Conservation (phyloP, 1,140 invertebrate species). For the Zaprionus nigranus region DNA sequence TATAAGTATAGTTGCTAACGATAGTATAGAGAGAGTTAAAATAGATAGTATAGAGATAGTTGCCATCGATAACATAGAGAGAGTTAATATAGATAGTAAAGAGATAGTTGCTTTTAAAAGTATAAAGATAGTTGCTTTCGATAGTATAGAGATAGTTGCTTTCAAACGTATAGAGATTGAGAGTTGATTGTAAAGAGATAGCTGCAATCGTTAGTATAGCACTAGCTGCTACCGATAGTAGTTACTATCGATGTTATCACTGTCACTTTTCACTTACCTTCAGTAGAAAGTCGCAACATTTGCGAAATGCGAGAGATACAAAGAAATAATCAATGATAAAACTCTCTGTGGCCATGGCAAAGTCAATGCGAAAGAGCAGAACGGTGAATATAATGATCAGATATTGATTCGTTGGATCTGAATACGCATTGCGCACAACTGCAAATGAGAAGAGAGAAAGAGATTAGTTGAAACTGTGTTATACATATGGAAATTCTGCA, state of each 20-base stretch:
- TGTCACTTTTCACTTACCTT: slow-evolving; percentile 87
- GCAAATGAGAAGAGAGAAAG: slow-evolving; percentile 36
- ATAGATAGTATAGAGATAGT: too few relatives aligned
- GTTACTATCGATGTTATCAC: neutral
- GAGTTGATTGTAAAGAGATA: too few relatives aligned
- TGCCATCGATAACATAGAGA: too few relatives aligned
- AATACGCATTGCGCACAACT: slow-evolving; percentile 94
- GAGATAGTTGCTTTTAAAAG: too few relatives aligned
- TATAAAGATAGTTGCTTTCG: too few relatives aligned
- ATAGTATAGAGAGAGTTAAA: too few relatives aligned
- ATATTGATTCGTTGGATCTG: slow-evolving; percentile 96
- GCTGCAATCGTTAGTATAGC: too few relatives aligned
- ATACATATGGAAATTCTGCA: neutral
- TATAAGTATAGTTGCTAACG: too few relatives aligned
- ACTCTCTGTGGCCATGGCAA: slow-evolving; percentile 90
- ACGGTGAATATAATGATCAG: slow-evolving; percentile 96
- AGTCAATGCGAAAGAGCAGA: slow-evolving; percentile 95
- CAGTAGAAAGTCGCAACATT: slow-evolving; percentile 93
- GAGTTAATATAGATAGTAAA: too few relatives aligned
- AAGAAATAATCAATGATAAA: slow-evolving; percentile 97
- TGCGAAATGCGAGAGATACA: slow-evolving; percentile 93
- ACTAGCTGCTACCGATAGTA: neutral
- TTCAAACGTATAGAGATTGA: too few relatives aligned
- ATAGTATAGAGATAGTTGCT: too few relatives aligned
- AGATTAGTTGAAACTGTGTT: neutral